phyloP scores from a whole-genome alignment of 2,888 invertebrate genomes.

The Troides helena region DNA sequence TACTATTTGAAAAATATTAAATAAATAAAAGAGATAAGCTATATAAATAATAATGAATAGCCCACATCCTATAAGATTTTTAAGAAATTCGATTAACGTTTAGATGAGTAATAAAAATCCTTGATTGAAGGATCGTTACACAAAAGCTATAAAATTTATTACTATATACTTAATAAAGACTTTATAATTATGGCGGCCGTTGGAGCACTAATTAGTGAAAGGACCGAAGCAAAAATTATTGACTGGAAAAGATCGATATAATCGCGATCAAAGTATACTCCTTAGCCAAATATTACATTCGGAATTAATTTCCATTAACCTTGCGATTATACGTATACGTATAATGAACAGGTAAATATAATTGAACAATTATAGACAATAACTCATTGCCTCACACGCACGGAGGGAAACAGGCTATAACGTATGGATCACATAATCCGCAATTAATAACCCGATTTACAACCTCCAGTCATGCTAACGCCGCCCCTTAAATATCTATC shows the following conservation, averaged over 20 bases:
- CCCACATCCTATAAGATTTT: no score
- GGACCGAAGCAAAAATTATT: no score
- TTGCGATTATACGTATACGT: conserved; percentile 6
- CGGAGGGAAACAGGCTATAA: conserved; percentile 37
- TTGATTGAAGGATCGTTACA: no score
- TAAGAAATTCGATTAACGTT: no score
- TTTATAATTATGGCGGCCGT: not conserved
- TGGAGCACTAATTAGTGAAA: no score
- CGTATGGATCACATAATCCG: conserved; percentile 41
- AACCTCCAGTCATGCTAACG: conserved; percentile 47
- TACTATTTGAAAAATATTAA: no score
- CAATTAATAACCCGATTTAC: conserved; percentile 53
- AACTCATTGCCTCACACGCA: conserved; percentile 17
- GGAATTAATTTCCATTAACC: conserved; percentile 21
- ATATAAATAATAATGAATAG: no score
- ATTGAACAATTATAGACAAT: conserved; percentile 4
- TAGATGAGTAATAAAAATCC: no score
- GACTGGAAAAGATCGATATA: no score
- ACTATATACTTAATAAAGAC: no score
- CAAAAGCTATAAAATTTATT: no score
- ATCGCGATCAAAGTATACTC: not conserved
- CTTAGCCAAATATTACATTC: not conserved
- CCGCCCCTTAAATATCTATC: conserved; percentile 29
- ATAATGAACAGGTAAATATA: not conserved
- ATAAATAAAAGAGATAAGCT: no score